phyloP scores from a whole-genome alignment of 2,888 invertebrate species.

The Thymelicus acteon region DNA sequence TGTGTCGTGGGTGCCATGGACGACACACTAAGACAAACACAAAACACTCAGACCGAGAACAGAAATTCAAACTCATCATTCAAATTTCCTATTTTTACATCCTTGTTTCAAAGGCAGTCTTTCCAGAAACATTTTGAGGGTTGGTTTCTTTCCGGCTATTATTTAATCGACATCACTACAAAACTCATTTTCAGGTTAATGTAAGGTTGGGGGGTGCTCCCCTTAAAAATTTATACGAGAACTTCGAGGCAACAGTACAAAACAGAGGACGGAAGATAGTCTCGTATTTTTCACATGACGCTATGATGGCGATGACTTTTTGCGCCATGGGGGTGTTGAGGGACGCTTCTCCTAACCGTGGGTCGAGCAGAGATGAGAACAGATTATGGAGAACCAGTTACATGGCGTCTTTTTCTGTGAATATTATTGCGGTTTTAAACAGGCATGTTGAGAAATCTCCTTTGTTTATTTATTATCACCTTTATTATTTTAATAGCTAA shows the following conservation, averaged over 20 bases:
- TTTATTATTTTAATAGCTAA: too few relatives aligned
- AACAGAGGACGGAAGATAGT: slow-evolving; percentile 76
- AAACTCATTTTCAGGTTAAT: slow-evolving; percentile 76
- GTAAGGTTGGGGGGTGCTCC: slow-evolving; percentile 87
- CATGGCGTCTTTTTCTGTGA: slow-evolving; percentile 88
- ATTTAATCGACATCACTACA: too few relatives aligned
- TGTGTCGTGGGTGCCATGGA: too few relatives aligned
- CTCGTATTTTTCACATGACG: slow-evolving; percentile 89
- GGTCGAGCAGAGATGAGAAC: slow-evolving; percentile 79
- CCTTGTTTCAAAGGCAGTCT: too few relatives aligned
- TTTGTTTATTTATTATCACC: too few relatives aligned
- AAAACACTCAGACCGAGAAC: too few relatives aligned
- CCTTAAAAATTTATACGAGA: slow-evolving; percentile 87
- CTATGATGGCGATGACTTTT: slow-evolving; percentile 86
- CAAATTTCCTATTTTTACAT: too few relatives aligned
- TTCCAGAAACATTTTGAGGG: too few relatives aligned
- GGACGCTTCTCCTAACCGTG: slow-evolving; percentile 83
- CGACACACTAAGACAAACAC: too few relatives aligned
- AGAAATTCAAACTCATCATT: too few relatives aligned
- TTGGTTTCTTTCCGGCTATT: too few relatives aligned
- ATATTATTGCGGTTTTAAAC: slow-evolving; percentile 90
- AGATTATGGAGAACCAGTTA: slow-evolving; percentile 88
- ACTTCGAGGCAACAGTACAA: slow-evolving; percentile 65
- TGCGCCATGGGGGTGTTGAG: slow-evolving; percentile 87
- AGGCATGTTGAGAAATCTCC: slow-evolving; percentile 72